Percentiles rank a stretch among this genome's conserved stretches.
Conservation (phyloP, 2,888 invertebrate species). For the Ligdia adustata region DNA sequence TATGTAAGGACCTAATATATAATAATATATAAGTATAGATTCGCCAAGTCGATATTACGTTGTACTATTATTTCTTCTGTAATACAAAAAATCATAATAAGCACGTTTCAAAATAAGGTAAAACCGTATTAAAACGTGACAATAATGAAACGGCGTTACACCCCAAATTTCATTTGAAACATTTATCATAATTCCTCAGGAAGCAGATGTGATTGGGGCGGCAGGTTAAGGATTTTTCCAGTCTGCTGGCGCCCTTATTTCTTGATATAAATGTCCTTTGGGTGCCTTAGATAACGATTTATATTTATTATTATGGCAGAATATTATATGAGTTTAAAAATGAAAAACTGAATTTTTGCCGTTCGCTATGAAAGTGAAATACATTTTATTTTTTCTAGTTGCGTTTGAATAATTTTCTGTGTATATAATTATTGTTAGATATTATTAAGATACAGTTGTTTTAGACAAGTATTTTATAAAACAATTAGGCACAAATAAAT, state of each 20-base stretch:
- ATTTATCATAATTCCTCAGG: constrained; percentile 63
- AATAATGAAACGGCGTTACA: constrained; percentile 15
- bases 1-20: too few relatives aligned
- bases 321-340: constrained; percentile 24
- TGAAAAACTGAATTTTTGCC: constrained; percentile 16
- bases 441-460: too few relatives aligned
- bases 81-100: too few relatives aligned
- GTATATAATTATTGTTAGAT: too few relatives aligned
- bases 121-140: constrained; percentile 4
- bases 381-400: too few relatives aligned
- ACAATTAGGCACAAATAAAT: too few relatives aligned
- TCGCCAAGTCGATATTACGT: too few relatives aligned
- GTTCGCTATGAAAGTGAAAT: too few relatives aligned
- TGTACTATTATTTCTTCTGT: too few relatives aligned
- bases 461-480: too few relatives aligned
- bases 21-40: too few relatives aligned
- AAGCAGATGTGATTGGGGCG: constrained; percentile 69
- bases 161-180: constrained; percentile 45
- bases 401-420: too few relatives aligned
- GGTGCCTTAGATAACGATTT: constrained; percentile 53
- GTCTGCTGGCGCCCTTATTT: constrained; percentile 63
- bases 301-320: constrained; percentile 53
- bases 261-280: constrained; percentile 52
- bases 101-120: background rate
- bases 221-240: constrained; percentile 73